Evolutionary conservation across 1,140 invertebrate genomes (phyloP), one percentile per base, ranked within the genome.

Genomic region (Microplitis mediator): DNA sequence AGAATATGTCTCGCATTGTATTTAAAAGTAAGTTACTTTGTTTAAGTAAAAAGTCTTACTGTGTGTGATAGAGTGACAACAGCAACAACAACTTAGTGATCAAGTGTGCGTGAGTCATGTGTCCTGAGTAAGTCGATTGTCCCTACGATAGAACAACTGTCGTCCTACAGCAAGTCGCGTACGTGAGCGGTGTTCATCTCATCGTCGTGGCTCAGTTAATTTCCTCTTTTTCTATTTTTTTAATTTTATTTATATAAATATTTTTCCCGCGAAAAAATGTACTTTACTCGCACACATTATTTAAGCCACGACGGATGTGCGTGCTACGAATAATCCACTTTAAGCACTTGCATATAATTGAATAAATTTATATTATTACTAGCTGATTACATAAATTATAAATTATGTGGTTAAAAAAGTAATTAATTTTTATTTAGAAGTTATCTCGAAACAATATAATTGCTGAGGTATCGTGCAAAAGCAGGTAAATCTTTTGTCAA

Each of bases 121-220:
- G 62, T 71, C 69, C 65, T 71, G 34, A 32, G 45, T 35, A 51
- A 71, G 62, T 71, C 62, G 69, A 71, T 71, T 51, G 61, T 58
- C 16, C 61, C 62, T 71, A 71, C 69, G 69, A 71, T 71, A 71
- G 69, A 71, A 71, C 69, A 65, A 71, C 69, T 64, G 69, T 71
- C 69, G 62, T 65, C 35, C 69, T 45, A 45, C 39, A 45, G 39
- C 39, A 45, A 45, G 39, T 45, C 8, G 39, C 39, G 39, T 71
- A 71, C 69, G 62, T 71, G 69, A 71, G 62, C 34, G 51, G 62
- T 65, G 62, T 65, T 45, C 31, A 61, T 32, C 31, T 56, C 56
- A 50, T 58, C 54, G 35, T 23, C 45, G 45, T 68, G 31, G 8
- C 39, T 45, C 39, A 45, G 39, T 45, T 45, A 45, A 45, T 45